These are phyloP conservation scores for Rhinoptilus africanus DNA, from an alignment of 2,113 vertebrate genomes.

Conservation along the genomic window DNA sequence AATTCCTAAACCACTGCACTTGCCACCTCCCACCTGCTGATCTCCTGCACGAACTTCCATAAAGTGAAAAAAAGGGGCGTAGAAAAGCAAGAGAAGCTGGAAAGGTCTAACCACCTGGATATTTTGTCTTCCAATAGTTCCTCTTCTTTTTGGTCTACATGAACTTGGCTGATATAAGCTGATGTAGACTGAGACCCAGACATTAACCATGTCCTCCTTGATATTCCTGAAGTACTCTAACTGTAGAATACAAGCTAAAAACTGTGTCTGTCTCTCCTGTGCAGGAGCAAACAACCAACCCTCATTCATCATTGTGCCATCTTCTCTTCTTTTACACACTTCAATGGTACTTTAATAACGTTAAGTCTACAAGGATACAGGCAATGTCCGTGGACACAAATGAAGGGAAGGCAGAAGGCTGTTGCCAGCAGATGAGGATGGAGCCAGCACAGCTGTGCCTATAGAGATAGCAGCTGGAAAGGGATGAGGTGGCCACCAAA, in stretches of 20 bases:
- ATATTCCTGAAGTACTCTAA: background rate
- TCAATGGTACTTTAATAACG: background rate
- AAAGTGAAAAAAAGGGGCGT: background rate
- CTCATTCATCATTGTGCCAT: background rate
- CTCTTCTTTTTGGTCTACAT: background rate
- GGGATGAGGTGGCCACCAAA: background rate
- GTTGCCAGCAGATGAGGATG: background rate
- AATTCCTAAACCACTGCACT: background rate
- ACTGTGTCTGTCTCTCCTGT: background rate
- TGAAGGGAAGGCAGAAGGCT: background rate
- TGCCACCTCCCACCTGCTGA: background rate
- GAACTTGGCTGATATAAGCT: background rate
- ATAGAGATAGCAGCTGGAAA: background rate
- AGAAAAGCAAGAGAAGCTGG: background rate
- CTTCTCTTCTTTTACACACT: background rate
- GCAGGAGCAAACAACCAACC: background rate
- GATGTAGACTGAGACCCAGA: background rate
- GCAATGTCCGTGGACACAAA: background rate
- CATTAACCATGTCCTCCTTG: background rate
- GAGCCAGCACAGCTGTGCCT: background rate
- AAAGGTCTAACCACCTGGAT: background rate
- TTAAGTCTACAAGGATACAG: background rate
- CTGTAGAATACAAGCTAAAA: background rate
- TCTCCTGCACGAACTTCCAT: background rate
- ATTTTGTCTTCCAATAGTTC: background rate